phyloP scores from a whole-genome alignment of 2,888 invertebrate species.

The Lasioglossum vierecki region DNA sequence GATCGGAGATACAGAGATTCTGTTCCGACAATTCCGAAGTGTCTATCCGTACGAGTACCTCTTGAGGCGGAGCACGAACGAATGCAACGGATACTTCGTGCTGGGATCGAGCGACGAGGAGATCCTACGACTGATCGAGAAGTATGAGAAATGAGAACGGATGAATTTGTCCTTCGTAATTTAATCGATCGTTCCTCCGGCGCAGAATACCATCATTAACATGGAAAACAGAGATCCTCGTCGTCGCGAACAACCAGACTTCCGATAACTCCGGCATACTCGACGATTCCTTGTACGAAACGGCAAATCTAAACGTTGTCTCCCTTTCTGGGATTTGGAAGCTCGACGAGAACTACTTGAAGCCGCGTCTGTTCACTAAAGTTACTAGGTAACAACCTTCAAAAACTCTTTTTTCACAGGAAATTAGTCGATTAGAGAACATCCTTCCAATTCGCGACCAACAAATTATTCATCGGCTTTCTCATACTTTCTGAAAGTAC shows the following conservation, averaged over 20 bases:
- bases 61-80: constrained; percentile 53
- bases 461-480: too few species aligned
- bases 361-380: constrained; percentile 70
- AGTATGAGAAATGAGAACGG: constrained; percentile 35
- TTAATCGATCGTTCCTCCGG: not conserved
- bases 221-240: constrained; percentile 73
- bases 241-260: constrained; percentile 66
- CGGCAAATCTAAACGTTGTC: constrained; percentile 73
- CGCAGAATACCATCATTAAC: constrained; percentile 70
- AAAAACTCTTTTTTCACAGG: not conserved
- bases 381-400: constrained; percentile 64
- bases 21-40: constrained; percentile 72
- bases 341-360: constrained; percentile 75
- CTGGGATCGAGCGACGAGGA: constrained; percentile 62
- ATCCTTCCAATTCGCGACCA: too few species aligned
- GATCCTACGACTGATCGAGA: constrained; percentile 52
- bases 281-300: constrained; percentile 68
- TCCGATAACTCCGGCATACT: constrained; percentile 63
- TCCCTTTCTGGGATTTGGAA: constrained; percentile 73
- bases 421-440: too few species aligned
- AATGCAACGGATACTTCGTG: constrained; percentile 73
- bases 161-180: not conserved
- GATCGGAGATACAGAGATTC: constrained; percentile 45
- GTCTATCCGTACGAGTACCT: constrained; percentile 73
- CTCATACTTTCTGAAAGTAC: too few species aligned